Evolutionary conservation across 2,888 invertebrate genomes (phyloP), one percentile per base, ranked within the genome.

Genomic region (Lithophane ornitopus): DNA sequence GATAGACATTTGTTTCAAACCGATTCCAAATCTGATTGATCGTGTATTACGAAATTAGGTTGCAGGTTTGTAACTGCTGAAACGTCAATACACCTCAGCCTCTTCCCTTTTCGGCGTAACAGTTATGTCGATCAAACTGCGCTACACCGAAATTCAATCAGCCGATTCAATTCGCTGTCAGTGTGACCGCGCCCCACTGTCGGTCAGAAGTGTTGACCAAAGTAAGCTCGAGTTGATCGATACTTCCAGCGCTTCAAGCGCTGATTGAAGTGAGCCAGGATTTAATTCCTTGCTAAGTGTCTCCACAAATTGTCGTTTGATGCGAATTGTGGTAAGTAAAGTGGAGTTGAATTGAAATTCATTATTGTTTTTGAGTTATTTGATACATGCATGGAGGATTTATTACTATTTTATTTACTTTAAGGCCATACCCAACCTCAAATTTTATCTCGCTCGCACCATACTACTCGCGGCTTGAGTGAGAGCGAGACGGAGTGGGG

Each of bases 211-310:
- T 85, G 75, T 74, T 82, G 86, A 76, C 80, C 81, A 70, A 74
- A 78, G 78, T 75, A 65, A 81, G 73, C 49, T 78, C 49, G 66
- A 80, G 69, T 77, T 79, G 67, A 74, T 79, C 74, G 58, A 74
- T 74, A 80, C 68, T 76, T 76, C 22, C 44, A 68, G 52, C 34
- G 44, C 44, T 68, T 68, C 44, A 59, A 77, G 70, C 70, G 49
- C 71, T 78, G 85, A 80, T 83, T 58, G 74, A 73, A 74, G 63
- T 58, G 68, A 70, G 65, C 74, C 69, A 75, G 44, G 59, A 34
- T 82, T 78, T 82, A 87, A 85, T 85, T 85, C 72, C 76, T 85
- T 80, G 61, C 65, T 62, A 71, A 81, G 52, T 81, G 77, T 74
- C 66, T 39, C 58, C 72, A 46, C 70, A 73, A 74, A 71, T 74